phyloP scores from a whole-genome alignment of 1,140 invertebrate species.

The Dryas iulia region DNA sequence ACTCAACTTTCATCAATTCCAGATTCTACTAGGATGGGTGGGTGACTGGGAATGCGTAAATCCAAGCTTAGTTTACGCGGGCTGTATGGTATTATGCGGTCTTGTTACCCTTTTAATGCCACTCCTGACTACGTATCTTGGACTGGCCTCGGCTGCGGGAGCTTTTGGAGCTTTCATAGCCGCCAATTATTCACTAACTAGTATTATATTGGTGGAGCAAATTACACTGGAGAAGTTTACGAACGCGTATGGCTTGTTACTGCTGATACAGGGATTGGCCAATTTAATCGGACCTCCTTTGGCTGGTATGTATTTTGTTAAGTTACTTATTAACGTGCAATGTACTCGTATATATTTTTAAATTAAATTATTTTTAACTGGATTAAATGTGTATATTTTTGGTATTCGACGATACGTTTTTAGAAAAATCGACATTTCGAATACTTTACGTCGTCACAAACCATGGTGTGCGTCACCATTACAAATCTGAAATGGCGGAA shows the following conservation, averaged over 20 bases:
- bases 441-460: too few relatives aligned
- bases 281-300: slow-evolving; percentile 93
- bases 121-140: slow-evolving; percentile 81
- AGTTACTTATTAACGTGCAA: too few relatives aligned
- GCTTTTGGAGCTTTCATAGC: slow-evolving; percentile 92
- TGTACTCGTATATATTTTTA: too few relatives aligned
- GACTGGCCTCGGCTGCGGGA: slow-evolving; percentile 83
- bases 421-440: too few relatives aligned
- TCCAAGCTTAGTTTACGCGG: slow-evolving; percentile 87
- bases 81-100: slow-evolving; percentile 90
- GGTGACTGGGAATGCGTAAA: slow-evolving; percentile 90
- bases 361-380: too few relatives aligned
- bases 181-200: slow-evolving; percentile 92
- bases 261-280: slow-evolving; percentile 93
- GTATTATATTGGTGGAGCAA: slow-evolving; percentile 92
- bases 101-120: slow-evolving; percentile 86
- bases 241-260: slow-evolving; percentile 92
- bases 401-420: too few relatives aligned
- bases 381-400: too few relatives aligned
- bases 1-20: not conserved
- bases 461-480: too few relatives aligned
- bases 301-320: slow-evolving; percentile 82
- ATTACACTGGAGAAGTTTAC: slow-evolving; percentile 93
- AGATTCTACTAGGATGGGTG: slow-evolving; percentile 85
- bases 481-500: too few relatives aligned